Evolutionary conservation across 1,140 invertebrate species (phyloP).

Genomic region (Euborellia annulipes): DNA sequence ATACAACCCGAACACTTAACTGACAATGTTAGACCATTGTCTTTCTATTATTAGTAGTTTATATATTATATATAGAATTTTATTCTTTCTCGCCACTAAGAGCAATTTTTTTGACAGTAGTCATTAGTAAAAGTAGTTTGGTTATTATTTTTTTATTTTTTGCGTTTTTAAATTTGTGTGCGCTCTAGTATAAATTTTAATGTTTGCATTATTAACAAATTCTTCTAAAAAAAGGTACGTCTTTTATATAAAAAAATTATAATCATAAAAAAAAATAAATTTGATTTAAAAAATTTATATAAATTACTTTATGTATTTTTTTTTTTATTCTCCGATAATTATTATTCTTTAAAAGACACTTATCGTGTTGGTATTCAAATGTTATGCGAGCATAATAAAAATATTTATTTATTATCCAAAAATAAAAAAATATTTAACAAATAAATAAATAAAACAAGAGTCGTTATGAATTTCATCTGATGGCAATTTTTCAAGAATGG

Average conservation of each 20-base stretch:
- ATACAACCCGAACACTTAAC: too few species aligned
- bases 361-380: constrained; percentile 25
- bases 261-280: too few species aligned
- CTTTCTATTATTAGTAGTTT: too few species aligned
- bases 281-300: background rate
- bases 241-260: background rate
- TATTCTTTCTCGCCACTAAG: too few species aligned
- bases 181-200: too few species aligned
- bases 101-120: too few species aligned
- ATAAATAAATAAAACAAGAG: constrained; percentile 1
- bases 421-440: constrained; percentile 3
- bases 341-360: constrained; percentile 11
- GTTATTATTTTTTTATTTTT: background rate
- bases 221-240: too few species aligned
- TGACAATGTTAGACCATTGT: too few species aligned
- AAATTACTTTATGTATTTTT: constrained; percentile 6
- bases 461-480: background rate
- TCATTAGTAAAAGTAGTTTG: too few species aligned
- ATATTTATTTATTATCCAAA: background rate
- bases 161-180: background rate
- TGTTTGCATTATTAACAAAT: too few species aligned
- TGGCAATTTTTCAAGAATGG: constrained; percentile 1
- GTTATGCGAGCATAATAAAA: constrained; percentile 7
- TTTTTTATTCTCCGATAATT: too few species aligned
- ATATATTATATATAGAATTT: too few species aligned